These are phyloP conservation scores for Bradypodion ventrale DNA, from an alignment of 2,797 vertebrate genomes.

Conservation along the genomic window DNA sequence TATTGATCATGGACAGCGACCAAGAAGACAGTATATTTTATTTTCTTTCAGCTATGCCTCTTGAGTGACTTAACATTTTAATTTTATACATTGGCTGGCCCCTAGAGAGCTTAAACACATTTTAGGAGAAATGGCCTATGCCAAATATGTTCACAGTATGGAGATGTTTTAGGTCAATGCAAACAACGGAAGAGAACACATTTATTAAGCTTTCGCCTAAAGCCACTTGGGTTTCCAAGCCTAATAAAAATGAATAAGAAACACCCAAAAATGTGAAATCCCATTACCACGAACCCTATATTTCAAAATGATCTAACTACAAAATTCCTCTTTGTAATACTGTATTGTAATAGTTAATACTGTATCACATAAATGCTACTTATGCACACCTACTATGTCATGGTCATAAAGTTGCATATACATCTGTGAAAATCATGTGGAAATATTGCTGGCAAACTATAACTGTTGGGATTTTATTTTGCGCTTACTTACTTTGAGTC, in stretches of 20 bases:
- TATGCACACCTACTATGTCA: background rate
- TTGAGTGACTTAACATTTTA: constrained; percentile 32
- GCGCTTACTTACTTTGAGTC: background rate
- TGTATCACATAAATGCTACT: background rate
- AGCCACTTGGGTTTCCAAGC: constrained; percentile 21
- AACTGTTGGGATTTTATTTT: constrained; percentile 16
- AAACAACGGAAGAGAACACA: constrained; percentile 45
- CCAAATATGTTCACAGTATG: constrained; percentile 32
- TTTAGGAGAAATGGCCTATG: constrained; percentile 30
- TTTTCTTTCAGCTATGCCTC: constrained; percentile 37
- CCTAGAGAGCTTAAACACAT: constrained; percentile 20
- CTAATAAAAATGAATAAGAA: background rate
- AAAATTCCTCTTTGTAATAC: constrained; percentile 49
- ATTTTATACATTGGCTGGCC: constrained; percentile 33
- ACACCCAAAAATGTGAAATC: constrained; percentile 21
- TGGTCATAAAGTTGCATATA: constrained; percentile 1
- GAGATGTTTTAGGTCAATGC: constrained; percentile 39
- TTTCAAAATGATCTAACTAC: constrained; percentile 39
- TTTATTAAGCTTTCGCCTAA: constrained; percentile 29
- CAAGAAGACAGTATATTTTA: constrained; percentile 43
- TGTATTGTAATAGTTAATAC: constrained; percentile 27
- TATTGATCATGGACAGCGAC: constrained; percentile 56
- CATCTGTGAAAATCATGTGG: background rate
- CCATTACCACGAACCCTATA: background rate
- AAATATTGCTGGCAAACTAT: constrained; percentile 17